These are phyloP conservation scores for Ips typographus DNA, from an alignment of 1,140 invertebrate genomes.

Conservation along the genomic window DNA sequence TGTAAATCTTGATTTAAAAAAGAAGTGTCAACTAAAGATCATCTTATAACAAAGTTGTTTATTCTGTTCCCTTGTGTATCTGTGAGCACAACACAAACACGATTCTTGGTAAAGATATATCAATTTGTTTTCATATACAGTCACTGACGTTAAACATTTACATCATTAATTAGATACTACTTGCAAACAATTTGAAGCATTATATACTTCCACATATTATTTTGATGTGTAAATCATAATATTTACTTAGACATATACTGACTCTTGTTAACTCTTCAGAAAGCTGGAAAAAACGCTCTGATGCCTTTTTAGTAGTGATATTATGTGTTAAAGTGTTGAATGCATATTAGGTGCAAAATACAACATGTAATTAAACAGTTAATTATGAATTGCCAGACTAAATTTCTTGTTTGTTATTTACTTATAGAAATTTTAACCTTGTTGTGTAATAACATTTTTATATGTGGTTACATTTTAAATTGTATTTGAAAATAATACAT, in stretches of 20 bases:
- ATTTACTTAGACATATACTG: background rate
- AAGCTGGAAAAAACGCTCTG: background rate
- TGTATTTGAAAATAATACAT: no score
- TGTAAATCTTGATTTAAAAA: no score
- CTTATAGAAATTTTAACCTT: no score
- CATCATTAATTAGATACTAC: conserved; percentile 11
- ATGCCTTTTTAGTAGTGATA: background rate
- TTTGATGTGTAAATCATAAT: background rate
- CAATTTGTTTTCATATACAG: background rate
- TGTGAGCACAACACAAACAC: background rate
- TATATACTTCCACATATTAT: background rate
- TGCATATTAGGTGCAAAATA: background rate
- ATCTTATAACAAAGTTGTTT: background rate
- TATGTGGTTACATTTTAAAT: no score
- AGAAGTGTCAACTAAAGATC: background rate
- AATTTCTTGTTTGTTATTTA: no score
- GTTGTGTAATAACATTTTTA: no score
- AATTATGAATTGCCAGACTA: background rate
- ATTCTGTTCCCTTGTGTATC: background rate
- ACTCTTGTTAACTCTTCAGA: background rate
- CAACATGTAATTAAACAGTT: background rate
- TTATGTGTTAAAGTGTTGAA: background rate
- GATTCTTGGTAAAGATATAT: no score
- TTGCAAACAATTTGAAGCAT: conserved; percentile 10
- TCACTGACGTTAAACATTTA: conserved; percentile 1